Evolutionary conservation across 2,888 invertebrate genomes (phyloP), one percentile per base, ranked within the genome.

Genomic region (Drosophila hawaiiensis): DNA sequence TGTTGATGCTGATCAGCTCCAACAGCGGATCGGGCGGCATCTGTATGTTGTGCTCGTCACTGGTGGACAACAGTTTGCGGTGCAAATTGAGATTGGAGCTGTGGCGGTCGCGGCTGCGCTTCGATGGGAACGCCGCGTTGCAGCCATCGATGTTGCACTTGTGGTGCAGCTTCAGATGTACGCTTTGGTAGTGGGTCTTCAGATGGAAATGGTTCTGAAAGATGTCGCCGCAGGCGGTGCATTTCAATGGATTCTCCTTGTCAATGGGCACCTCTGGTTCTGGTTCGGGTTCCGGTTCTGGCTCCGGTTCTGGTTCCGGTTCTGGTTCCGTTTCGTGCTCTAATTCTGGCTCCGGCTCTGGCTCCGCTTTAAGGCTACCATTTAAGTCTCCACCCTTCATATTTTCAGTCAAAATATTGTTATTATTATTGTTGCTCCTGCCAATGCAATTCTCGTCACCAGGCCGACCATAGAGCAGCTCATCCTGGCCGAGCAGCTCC

Each of bases 111-210:
- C 98, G 96, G 90, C 97, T 97, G 68, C 98, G 94, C 92, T 98
- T 98, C 0, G 98, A 98, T 7, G 98, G 97, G 92, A 99, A 99
- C 0, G 98, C 97, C 0, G 98, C 98, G 93, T 97, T 97, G 93
- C 99, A 99, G 1, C 98, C 98, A 80, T 98, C 98, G 33, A 98
- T 96, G 90, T 96, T 97, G 94, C 99, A 99, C 92, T 97, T 97
- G 94, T 98, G 98, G 97, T 98, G 97, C 72, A 98, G 94, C 94
- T 99, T 99, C 62, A 99, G 95, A 94, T 99, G 99, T 14, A 98
- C 97, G 93, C 97, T 98, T 94, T 98, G 98, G 93, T 98, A 99
- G 93, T 99, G 99, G 2, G 97, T 97, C 94, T 98, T 98, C 31
- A 98, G 96, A 59, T 97, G 97, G 92, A 98, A 98, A 89, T 97